Evolutionary conservation across 23 tunicate genomes (phyloP), one percentile per base, ranked within the genome.

Genomic region (Diplosoma virens): DNA sequence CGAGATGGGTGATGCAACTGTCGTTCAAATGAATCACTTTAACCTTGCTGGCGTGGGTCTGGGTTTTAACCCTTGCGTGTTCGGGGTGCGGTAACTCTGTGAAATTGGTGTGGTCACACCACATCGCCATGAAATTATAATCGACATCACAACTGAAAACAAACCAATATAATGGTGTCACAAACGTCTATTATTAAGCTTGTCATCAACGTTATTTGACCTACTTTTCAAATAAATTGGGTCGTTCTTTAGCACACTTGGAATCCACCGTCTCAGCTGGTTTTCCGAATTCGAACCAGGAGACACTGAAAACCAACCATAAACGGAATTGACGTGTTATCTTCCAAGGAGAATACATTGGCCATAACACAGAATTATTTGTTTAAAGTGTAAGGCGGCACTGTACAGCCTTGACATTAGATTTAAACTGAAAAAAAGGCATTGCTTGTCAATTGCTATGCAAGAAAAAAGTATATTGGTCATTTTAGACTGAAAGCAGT

Each of bases 91-190:
- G 75, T 5, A 36, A 5, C 2, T 29, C 7, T 23, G 75, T 68
- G 27, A 68, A 35, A 25, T 68, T 68, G 53, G 27, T 68, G 54
- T 68, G 75, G 53, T 68, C 75, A 68, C 75, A 68, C 75, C 75
- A 68, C 18, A 68, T 17, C 52, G 75, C 53, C 75, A 68, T 68
- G 54, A 68, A 36, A 23, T 2, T 34, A n/a, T 36, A 37, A 23
- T 68, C 54, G 53, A 68, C 4, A 23, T 68, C 27, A 30, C 75
- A 68, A 2, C 75, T 68, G 37, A 4, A 64, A 32, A 56, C 17
- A 56, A 56, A 20, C 20, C 20, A 11, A 20, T 56, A 25, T 7
- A 41, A 9, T 41, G 50, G 11, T 9, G 50, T 41, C 14, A 7
- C 9, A 41, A 41, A 14, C 9, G 11, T 41, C 14, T 9, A 41